These are phyloP conservation scores for Pseudococcus jackbeardsleyi DNA, from an alignment of 2,888 invertebrate species.

Conservation along the genomic window DNA sequence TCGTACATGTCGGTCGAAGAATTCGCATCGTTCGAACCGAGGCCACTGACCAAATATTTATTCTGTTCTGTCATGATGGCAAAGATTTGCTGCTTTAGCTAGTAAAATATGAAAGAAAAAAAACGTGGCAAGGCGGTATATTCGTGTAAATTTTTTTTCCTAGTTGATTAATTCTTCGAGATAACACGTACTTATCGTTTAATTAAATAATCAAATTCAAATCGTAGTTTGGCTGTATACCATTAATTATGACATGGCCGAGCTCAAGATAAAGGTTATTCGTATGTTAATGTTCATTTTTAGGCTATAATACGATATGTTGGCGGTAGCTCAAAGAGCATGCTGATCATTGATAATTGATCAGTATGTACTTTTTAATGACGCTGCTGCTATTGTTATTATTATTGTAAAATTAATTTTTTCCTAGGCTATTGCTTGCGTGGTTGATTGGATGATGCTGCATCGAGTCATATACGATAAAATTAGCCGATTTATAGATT, in stretches of 20 bases:
- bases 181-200: not conserved
- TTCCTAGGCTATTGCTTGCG: not conserved
- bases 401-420: not conserved
- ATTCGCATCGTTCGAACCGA: slow-evolving; percentile 6
- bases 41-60: slow-evolving; percentile 22
- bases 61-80: not conserved
- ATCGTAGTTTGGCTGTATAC: slow-evolving; percentile 2
- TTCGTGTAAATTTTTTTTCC: not conserved
- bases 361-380: not conserved
- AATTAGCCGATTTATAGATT: slow-evolving; percentile 4
- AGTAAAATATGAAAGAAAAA: not conserved
- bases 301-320: not conserved
- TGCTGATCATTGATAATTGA: slow-evolving; percentile 6
- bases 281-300: not conserved
- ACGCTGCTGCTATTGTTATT: not conserved
- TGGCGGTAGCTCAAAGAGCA: not conserved
- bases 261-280: not conserved
- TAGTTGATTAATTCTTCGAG: not conserved
- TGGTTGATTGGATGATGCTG: not conserved
- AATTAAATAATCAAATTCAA: slow-evolving; percentile 17
- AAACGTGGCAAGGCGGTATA: not conserved
- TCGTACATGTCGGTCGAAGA: not conserved
- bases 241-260: not conserved
- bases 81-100: not conserved
- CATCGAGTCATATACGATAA: not conserved